A percentile compares a stretch with the other conserved stretches of the same genome.
Conservation (phyloP, 1,140 invertebrate species). For the Cyphomyrmex costatus region DNA sequence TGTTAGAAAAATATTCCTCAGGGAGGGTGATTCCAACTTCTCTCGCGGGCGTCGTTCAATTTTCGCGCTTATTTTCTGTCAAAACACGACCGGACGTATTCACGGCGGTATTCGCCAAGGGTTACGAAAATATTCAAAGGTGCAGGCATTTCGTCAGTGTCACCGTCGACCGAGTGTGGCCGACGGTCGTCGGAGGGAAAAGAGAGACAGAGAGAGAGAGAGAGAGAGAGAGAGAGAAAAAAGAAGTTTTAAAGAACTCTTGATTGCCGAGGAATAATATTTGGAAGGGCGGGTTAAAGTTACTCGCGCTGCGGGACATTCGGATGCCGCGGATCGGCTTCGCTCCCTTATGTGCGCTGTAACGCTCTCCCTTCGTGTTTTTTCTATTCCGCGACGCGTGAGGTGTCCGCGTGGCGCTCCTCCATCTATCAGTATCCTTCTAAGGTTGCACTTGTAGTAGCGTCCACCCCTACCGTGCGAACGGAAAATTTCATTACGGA, state of each 20-base stretch:
- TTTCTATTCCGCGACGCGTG: constrained; percentile 55
- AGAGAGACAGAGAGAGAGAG: not conserved
- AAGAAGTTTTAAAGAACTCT: constrained; percentile 67
- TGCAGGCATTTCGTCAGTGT: constrained; percentile 57
- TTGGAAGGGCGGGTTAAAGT: constrained; percentile 69
- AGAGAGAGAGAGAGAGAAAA: not conserved
- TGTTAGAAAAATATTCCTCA: constrained; percentile 73
- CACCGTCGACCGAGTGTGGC: constrained; percentile 12
- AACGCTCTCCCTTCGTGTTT: constrained; percentile 49
- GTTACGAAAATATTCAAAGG: constrained; percentile 74
- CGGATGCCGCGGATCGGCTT: not conserved
- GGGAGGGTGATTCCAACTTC: constrained; percentile 65
- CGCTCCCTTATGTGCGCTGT: constrained; percentile 8
- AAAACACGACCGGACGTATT: constrained; percentile 74
- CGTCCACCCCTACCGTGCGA: not conserved
- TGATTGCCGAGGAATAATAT: constrained; percentile 71
- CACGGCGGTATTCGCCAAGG: constrained; percentile 63
- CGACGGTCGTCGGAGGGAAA: not conserved
- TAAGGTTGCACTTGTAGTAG: constrained; percentile 29
- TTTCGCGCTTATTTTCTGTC: constrained; percentile 80
- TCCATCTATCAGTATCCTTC: constrained; percentile 54
- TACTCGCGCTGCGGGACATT: constrained; percentile 43
- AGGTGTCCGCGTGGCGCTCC: constrained; percentile 38
- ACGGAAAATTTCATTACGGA: constrained; percentile 67
- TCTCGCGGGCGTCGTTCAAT: constrained; percentile 67